Evolutionary conservation across 2,888 invertebrate genomes (phyloP).

Genomic region (Cenopis cana): DNA sequence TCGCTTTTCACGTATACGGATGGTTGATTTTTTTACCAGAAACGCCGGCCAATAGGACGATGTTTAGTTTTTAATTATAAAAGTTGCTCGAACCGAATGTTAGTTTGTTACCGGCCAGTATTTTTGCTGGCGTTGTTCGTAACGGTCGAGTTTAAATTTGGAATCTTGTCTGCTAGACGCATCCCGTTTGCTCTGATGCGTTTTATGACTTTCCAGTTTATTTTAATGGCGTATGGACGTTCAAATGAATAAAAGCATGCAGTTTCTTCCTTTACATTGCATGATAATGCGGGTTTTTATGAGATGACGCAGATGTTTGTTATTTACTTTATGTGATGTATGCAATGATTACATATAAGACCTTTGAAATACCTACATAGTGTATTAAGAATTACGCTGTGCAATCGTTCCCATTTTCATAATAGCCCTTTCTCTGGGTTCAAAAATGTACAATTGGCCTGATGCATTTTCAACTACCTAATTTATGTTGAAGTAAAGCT

Average conservation of each 20-base stretch:
- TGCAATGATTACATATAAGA: conserved; percentile 25
- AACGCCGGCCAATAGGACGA: conserved; percentile 76
- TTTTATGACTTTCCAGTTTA: conserved; percentile 51
- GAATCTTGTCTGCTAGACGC: conserved; percentile 50
- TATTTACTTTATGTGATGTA: conserved; percentile 9
- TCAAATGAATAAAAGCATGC: conserved; percentile 30
- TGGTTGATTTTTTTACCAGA: conserved; percentile 72
- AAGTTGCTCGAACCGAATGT: conserved; percentile 59
- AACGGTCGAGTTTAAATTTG: conserved; percentile 45
- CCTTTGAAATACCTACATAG: neutral
- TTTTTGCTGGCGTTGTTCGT: conserved; percentile 54
- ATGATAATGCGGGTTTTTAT: conserved; percentile 9
- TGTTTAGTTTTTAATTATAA: conserved; percentile 78
- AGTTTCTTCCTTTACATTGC: conserved; percentile 19
- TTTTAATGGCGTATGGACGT: conserved; percentile 54
- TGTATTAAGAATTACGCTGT: conserved; percentile 15
- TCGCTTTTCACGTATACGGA: conserved; percentile 80
- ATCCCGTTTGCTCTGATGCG: conserved; percentile 56
- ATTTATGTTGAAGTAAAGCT: neutral
- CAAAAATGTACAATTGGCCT: no score
- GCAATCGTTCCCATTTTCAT: neutral
- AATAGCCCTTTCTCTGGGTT: no score
- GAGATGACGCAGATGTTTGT: conserved; percentile 13
- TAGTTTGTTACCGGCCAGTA: conserved; percentile 52
- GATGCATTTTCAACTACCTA: no score